A percentile compares a stretch with the other conserved stretches of the same genome.
Conservation (phyloP, 2,888 invertebrate species). For the Pachycephus smyrnensis region DNA sequence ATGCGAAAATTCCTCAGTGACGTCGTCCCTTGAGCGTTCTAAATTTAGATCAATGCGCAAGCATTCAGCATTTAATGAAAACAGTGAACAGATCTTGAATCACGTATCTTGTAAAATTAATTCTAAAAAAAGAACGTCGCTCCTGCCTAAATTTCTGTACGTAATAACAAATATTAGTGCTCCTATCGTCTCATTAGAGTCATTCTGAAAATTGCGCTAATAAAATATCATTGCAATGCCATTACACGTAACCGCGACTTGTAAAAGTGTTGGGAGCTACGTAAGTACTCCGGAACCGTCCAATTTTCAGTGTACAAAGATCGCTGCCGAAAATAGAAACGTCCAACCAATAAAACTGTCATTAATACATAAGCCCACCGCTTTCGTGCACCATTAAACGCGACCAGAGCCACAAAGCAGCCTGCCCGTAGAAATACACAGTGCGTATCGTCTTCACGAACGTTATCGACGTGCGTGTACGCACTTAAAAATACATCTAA, state of each 20-base stretch:
- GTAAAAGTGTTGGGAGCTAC: not conserved
- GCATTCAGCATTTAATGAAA: not conserved
- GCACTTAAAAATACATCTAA: not conserved
- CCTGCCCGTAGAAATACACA: not conserved
- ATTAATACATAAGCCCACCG: not conserved
- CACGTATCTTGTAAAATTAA: not conserved
- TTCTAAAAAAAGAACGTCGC: not conserved
- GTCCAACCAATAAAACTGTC: conserved; percentile 8
- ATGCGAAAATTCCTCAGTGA: not conserved
- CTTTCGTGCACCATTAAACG: conserved; percentile 3
- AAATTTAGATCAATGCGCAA: not conserved
- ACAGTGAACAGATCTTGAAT: not conserved
- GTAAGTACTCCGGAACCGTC: conserved; percentile 4
- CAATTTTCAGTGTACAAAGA: conserved; percentile 7
- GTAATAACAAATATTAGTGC: not conserved
- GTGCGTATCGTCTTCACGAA: too few relatives aligned
- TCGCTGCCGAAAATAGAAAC: conserved; percentile 9
- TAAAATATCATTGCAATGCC: not conserved
- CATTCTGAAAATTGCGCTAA: not conserved
- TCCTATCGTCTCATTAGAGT: not conserved
- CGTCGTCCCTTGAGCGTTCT: not conserved
- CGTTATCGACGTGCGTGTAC: not conserved
- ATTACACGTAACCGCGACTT: not conserved
- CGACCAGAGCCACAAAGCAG: not conserved
- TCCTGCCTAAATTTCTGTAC: not conserved